phyloP scores from a whole-genome alignment of 1,140 invertebrate genomes.

The Babylonia areolata region DNA sequence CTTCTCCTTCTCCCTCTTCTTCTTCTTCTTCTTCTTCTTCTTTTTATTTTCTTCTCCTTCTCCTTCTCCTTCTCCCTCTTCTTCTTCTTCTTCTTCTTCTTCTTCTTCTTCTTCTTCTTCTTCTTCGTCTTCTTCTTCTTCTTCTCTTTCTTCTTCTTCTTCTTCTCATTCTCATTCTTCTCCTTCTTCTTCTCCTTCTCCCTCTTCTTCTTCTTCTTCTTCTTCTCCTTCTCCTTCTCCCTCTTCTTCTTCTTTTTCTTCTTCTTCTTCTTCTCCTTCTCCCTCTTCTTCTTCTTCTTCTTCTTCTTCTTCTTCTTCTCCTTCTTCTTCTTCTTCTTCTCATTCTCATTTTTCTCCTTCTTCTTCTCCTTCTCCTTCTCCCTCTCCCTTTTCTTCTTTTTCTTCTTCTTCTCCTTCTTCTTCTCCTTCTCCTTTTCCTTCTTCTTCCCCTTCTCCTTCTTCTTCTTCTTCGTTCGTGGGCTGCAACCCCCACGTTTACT shows the following conservation, averaged over 20 bases:
- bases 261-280: background rate
- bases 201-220: background rate
- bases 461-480: no score
- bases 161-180: background rate
- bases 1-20: background rate
- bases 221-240: background rate
- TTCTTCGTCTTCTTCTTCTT: constrained; percentile 29
- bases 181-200: background rate
- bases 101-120: constrained; percentile 40
- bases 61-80: constrained; percentile 36
- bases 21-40: background rate
- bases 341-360: background rate
- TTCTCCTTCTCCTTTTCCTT: no score
- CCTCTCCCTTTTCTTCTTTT: background rate
- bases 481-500: no score
- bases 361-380: background rate
- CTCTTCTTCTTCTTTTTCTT: background rate
- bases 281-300: background rate
- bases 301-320: background rate
- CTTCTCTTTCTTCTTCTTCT: no score
- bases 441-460: no score
- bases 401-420: background rate
- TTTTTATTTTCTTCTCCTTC: background rate
- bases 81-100: constrained; percentile 34
- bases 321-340: background rate